Conservation (phyloP, 2,888 invertebrate genomes). For the Andrena bicolor region DNA sequence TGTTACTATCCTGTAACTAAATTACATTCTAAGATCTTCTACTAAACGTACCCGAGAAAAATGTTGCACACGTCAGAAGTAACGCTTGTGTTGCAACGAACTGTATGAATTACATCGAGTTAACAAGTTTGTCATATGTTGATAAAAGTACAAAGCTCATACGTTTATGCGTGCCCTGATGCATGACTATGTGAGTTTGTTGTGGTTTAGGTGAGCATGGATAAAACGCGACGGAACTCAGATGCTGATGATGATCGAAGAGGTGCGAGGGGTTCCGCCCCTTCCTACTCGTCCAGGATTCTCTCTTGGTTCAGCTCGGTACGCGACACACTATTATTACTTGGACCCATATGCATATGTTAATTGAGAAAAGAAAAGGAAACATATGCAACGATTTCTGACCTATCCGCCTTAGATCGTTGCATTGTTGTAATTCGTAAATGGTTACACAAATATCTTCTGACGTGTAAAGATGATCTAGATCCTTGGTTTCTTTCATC, state of each 20-base stretch:
- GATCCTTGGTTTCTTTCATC: slow-evolving; percentile 61
- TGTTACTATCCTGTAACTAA: slow-evolving; percentile 6
- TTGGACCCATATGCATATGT: slow-evolving; percentile 84
- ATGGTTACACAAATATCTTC: slow-evolving; percentile 53
- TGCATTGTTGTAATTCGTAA: slow-evolving; percentile 62
- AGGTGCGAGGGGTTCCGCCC: slow-evolving; percentile 81
- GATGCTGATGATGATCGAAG: slow-evolving; percentile 82
- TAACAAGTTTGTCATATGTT: slow-evolving; percentile 16
- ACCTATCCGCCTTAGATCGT: slow-evolving; percentile 59
- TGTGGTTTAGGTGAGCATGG: slow-evolving; percentile 84
- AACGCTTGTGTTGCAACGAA: slow-evolving; percentile 11
- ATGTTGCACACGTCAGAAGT: slow-evolving; percentile 2
- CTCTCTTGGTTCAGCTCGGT: slow-evolving; percentile 85
- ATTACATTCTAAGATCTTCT: background rate
- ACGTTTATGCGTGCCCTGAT: slow-evolving; percentile 58
- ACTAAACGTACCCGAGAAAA: slow-evolving; percentile 4
- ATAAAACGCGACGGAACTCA: slow-evolving; percentile 83
- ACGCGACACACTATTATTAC: slow-evolving; percentile 84
- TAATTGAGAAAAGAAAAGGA: slow-evolving; percentile 52
- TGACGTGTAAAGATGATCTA: slow-evolving; percentile 46
- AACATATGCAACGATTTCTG: slow-evolving; percentile 64
- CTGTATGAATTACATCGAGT: slow-evolving; percentile 7
- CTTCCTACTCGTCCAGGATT: slow-evolving; percentile 84
- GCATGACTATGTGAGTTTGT: slow-evolving; percentile 81
- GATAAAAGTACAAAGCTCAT: slow-evolving; percentile 39